phyloP scores from a whole-genome alignment of 2,113 vertebrate species.

The Campylorhamphus procurvoides region DNA sequence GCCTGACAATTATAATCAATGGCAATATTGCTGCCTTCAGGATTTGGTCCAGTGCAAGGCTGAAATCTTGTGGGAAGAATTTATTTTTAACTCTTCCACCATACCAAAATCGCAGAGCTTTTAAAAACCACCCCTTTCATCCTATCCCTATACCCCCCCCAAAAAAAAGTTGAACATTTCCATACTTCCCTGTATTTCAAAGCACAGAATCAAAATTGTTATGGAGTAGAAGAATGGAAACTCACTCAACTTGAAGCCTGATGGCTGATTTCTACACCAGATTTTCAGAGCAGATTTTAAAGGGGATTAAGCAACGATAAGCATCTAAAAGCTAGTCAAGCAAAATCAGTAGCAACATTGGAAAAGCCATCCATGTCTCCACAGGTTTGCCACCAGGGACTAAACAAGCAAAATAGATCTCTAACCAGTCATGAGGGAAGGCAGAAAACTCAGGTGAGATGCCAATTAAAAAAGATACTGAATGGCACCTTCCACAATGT shows the following conservation, averaged over 20 bases:
- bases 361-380: background rate
- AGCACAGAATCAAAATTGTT: background rate
- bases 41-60: background rate
- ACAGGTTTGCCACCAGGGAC: background rate
- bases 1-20: background rate
- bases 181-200: background rate
- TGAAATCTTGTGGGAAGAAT: constrained; percentile 1
- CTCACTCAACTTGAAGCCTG: background rate
- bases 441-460: background rate
- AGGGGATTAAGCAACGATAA: background rate
- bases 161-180: background rate
- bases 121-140: background rate
- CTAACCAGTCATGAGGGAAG: background rate
- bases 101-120: background rate
- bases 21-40: background rate
- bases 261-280: background rate
- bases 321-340: background rate
- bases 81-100: constrained; percentile 19
- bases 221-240: background rate
- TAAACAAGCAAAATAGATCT: background rate
- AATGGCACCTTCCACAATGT: background rate
- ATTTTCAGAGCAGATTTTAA: background rate
- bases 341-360: background rate
- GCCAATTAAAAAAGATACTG: background rate
- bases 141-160: accelerated